Conservation (phyloP, 2,113 vertebrate species). For the Nipponia nippon region DNA sequence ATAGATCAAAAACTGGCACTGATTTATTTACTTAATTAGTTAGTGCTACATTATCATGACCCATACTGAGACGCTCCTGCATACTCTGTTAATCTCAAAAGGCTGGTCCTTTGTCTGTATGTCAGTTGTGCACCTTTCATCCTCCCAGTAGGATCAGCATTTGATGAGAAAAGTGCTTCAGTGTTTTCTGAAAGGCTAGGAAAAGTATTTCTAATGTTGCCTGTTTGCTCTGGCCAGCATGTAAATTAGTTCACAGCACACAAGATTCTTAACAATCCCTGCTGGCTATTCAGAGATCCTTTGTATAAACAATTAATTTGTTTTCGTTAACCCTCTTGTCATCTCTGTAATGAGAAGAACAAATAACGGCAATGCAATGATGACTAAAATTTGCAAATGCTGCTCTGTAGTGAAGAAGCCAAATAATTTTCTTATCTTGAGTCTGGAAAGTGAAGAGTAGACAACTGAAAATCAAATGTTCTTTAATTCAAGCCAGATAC, state of each 20-base stretch:
- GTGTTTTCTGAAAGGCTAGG: neutral
- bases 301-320: neutral
- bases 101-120: neutral
- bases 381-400: neutral
- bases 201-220: neutral
- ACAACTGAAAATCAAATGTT: neutral
- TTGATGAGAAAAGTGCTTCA: neutral
- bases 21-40: conserved; percentile 8
- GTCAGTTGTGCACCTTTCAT: neutral
- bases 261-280: neutral
- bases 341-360: neutral
- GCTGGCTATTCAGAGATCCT: neutral
- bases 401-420: neutral
- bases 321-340: neutral
- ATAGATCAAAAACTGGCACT: neutral
- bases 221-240: neutral
- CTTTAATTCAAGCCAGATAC: neutral
- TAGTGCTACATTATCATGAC: neutral
- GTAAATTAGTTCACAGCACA: neutral
- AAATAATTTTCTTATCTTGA: neutral
- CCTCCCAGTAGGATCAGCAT: neutral
- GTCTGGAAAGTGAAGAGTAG: neutral
- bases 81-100: neutral
- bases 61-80: neutral
- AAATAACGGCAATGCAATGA: neutral